Percentiles rank a stretch among this genome's conserved stretches.
phyloP scores from a whole-genome alignment of 2,113 vertebrate genomes.

The Leptobrachium leishanense region DNA sequence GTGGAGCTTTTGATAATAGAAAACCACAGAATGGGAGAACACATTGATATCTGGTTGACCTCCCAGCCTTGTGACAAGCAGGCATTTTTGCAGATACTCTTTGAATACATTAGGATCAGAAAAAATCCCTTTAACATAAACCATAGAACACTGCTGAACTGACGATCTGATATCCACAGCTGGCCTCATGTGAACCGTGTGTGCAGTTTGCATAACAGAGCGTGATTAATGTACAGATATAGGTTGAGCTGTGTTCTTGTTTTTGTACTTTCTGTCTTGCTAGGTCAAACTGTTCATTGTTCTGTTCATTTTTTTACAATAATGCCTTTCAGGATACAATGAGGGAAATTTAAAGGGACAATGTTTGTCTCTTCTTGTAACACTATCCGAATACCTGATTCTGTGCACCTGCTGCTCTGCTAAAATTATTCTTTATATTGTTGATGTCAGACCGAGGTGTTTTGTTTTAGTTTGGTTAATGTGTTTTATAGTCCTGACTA shows the following conservation, averaged over 20 bases:
- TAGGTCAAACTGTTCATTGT: constrained; percentile 21
- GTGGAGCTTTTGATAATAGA: constrained; percentile 23
- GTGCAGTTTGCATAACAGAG: constrained; percentile 44
- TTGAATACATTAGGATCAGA: constrained; percentile 43
- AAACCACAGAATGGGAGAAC: constrained; percentile 30
- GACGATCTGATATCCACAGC: constrained; percentile 38
- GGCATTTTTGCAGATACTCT: constrained; percentile 29
- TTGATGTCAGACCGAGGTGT: no score
- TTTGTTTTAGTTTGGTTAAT: no score
- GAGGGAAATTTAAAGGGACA: not conserved
- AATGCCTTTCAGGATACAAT: constrained; percentile 19
- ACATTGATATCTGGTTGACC: constrained; percentile 35
- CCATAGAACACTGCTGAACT: constrained; percentile 28
- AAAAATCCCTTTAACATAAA: constrained; percentile 40
- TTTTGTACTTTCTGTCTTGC: constrained; percentile 26
- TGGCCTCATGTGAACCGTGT: constrained; percentile 43
- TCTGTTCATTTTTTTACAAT: not conserved
- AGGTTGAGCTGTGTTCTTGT: constrained; percentile 32
- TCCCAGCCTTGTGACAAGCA: constrained; percentile 21
- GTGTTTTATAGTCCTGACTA: no score
- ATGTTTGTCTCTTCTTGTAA: not conserved
- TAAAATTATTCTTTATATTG: no score
- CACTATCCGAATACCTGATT: no score
- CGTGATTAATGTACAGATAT: constrained; percentile 47
- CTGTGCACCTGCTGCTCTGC: no score